Evolutionary conservation across 2,888 invertebrate genomes (phyloP).

Genomic region (Oeneis ivallda): DNA sequence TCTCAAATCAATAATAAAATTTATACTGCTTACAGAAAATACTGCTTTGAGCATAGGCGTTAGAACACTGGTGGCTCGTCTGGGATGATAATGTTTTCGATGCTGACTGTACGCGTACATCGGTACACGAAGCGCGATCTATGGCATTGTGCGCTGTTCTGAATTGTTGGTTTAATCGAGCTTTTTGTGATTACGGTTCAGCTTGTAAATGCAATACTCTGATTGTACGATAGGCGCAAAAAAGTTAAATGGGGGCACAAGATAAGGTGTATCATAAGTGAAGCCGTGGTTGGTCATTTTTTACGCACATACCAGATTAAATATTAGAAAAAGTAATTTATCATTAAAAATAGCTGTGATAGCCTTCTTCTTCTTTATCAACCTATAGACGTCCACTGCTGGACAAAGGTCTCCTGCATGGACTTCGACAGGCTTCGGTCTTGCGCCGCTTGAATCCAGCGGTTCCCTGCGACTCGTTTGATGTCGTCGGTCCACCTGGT

Average conservation of each 20-base stretch:
- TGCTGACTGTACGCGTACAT: constrained; percentile 2
- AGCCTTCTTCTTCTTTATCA: too few species aligned
- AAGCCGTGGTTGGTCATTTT: constrained; percentile 1
- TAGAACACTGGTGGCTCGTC: too few species aligned
- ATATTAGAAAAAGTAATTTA: constrained; percentile 10
- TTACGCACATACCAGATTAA: background rate
- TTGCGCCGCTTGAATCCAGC: too few species aligned
- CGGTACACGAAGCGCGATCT: constrained; percentile 58
- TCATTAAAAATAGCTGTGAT: too few species aligned
- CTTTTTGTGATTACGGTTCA: constrained; percentile 68
- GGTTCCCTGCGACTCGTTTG: too few species aligned
- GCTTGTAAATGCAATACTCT: constrained; percentile 58
- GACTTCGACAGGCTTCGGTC: too few species aligned
- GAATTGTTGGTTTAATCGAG: constrained; percentile 78
- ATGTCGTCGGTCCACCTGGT: too few species aligned
- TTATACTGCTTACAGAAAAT: too few species aligned
- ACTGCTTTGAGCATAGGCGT: too few species aligned
- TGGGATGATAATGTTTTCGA: background rate
- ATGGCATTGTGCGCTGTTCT: constrained; percentile 68
- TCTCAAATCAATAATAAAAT: too few species aligned
- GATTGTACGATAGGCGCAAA: constrained; percentile 52
- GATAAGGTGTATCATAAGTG: constrained; percentile 31
- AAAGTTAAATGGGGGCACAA: constrained; percentile 48
- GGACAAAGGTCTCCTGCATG: too few species aligned
- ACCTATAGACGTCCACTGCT: too few species aligned